These are phyloP conservation scores for Zootoca vivipara DNA, from an alignment of 2,113 vertebrate species.

Conservation along the genomic window DNA sequence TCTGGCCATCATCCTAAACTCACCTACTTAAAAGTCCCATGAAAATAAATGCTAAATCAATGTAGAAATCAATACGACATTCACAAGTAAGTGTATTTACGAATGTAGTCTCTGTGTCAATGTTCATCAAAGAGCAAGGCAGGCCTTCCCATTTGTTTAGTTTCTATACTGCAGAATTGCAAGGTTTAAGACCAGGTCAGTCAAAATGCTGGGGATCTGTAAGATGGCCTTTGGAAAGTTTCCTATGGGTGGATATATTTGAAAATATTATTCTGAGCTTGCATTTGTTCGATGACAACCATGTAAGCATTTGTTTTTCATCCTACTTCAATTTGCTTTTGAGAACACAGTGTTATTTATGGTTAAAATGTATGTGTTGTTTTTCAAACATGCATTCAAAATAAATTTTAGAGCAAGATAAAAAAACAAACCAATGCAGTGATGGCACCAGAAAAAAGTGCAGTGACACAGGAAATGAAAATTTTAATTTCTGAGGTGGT, in stretches of 20 bases:
- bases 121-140: neutral
- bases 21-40: neutral
- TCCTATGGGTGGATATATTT: neutral
- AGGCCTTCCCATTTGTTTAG: neutral
- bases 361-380: neutral
- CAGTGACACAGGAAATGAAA: neutral
- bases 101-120: neutral
- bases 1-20: neutral
- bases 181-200: neutral
- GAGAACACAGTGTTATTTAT: neutral
- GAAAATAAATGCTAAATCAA: constrained; percentile 15
- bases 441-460: neutral
- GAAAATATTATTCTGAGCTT: neutral
- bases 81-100: constrained; percentile 1
- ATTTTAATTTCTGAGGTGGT: neutral
- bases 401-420: neutral
- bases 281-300: neutral
- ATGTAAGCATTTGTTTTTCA: neutral
- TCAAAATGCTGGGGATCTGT: neutral
- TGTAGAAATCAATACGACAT: constrained; percentile 3
- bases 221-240: neutral
- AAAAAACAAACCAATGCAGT: neutral
- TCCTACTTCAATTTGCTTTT: neutral
- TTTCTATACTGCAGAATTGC: neutral
- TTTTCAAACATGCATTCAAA: neutral